A percentile compares a stretch with the other conserved stretches of the same genome.
These are phyloP conservation scores for Andrena trimmerana DNA, from an alignment of 2,888 invertebrate genomes.

Conservation along the genomic window DNA sequence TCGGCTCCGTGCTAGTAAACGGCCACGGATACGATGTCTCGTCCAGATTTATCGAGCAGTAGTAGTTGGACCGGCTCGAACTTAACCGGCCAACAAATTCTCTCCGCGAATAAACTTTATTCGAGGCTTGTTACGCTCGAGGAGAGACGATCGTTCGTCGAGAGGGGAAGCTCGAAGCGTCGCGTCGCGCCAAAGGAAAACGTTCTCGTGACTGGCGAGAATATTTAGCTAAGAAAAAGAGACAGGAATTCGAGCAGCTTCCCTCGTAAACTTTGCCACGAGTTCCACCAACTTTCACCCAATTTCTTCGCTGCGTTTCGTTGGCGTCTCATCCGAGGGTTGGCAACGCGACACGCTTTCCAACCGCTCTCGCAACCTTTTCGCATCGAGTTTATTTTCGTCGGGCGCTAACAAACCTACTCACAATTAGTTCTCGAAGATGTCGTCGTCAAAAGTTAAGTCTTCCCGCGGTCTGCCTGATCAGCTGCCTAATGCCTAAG, in stretches of 20 bases:
- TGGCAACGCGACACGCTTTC: neutral
- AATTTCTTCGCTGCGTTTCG: constrained; percentile 27
- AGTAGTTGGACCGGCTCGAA: neutral
- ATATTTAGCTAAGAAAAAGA: constrained; percentile 22
- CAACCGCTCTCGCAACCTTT: neutral
- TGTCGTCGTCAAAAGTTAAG: constrained; percentile 34
- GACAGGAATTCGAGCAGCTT: constrained; percentile 4
- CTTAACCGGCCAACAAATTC: constrained; percentile 18
- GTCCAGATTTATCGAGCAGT: neutral
- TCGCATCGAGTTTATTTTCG: constrained; percentile 25
- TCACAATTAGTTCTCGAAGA: neutral
- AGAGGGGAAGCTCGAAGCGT: neutral
- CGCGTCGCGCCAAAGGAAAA: neutral
- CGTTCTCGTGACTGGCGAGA: constrained; percentile 11
- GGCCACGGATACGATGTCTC: constrained; percentile 10
- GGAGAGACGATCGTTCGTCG: neutral
- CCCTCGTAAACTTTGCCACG: constrained; percentile 10
- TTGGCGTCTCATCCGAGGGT: neutral
- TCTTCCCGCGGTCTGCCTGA: neutral
- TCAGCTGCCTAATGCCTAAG: too few relatives aligned
- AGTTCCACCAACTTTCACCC: constrained; percentile 37
- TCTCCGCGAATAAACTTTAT: neutral
- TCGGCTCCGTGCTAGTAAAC: constrained; percentile 48
- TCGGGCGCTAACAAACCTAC: constrained; percentile 12
- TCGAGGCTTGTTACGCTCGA: neutral